Base-by-base conservation (phyloP, 2,888 invertebrate genomes). In the Aplocera efformata region DNA sequence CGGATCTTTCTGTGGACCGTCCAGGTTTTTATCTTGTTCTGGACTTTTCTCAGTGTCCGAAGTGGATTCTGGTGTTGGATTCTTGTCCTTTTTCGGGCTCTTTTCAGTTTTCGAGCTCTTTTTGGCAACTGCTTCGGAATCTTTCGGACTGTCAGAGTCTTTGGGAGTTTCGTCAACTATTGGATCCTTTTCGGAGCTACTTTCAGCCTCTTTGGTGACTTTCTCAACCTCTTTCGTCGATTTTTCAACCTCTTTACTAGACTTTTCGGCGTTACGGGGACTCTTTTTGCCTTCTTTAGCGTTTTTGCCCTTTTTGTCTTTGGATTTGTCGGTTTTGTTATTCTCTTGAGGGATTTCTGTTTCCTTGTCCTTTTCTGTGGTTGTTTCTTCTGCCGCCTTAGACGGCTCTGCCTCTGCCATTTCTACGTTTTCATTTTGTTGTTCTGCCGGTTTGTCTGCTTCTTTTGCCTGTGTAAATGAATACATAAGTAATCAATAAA, bases 391-490 rank as follows among this genome's bases (percentile, higher is more conserved):
- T 1, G 24, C 29, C 1, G 22, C 31, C 6, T 27, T 25, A 1
- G 31, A 17, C 5, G 13, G 5, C 13, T 29, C 23, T 0, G 27
- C 9, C 20, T 50, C 46, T 1, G 35, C 29, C 44, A 42, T 45
- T 41, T 40, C 47, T 10, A 32, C 40, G 9, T 44, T 44, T 25
- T 39, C 33, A 7, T 42, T 41, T 5, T 13, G 1, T 2, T 45
- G 43, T 1, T 35, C 4, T 6, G 27, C 10, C 1, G 38, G 5
- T 1, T 6, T 11, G 1, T 50, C 50, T 5, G 43, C 6, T 33
- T 50, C 48, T 24, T 44, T 48, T 10, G 27, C 13, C 53, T 53
- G 38, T 23, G 32, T 42, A 40, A 8, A 17, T n/a, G n/a, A n/a
- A n/a, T n/a, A n/a, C n/a, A n/a, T n/a, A n/a, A n/a, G n/a, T n/a